These are phyloP conservation scores for Dufourea novaeangliae DNA, from an alignment of 1,140 invertebrate species.

Conservation along the genomic window DNA sequence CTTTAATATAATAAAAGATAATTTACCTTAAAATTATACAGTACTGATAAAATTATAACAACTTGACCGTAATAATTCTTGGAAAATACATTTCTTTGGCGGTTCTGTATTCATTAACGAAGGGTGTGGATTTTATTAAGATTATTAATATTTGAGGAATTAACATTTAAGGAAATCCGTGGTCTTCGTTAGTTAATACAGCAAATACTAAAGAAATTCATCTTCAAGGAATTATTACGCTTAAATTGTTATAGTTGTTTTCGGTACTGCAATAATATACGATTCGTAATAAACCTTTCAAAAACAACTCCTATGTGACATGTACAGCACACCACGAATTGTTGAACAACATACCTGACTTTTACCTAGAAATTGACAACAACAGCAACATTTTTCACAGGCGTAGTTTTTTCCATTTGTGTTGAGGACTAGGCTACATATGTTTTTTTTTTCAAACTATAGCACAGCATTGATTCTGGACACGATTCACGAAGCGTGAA, in stretches of 20 bases:
- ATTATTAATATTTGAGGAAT: no score
- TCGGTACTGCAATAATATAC: neutral
- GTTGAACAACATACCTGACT: neutral
- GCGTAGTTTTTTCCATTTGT: neutral
- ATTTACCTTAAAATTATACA: no score
- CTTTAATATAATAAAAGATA: no score
- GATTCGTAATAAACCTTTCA: neutral
- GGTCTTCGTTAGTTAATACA: no score
- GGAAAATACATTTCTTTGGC: no score
- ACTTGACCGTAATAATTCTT: no score
- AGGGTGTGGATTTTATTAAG: no score
- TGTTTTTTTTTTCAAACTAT: slow-evolving; percentile 10
- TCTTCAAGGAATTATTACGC: neutral
- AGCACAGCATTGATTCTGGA: slow-evolving; percentile 65
- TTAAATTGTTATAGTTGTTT: no score
- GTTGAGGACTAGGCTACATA: neutral
- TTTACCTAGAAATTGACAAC: neutral
- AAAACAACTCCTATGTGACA: neutral
- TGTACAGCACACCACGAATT: neutral
- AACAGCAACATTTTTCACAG: neutral
- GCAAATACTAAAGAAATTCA: no score
- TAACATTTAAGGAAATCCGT: no score
- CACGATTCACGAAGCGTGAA: slow-evolving; percentile 65
- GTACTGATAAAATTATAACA: no score
- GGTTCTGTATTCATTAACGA: no score